Evolutionary conservation across 2,113 vertebrate species (phyloP), one percentile per base, ranked within the genome.

Genomic region (Ageneiosus marmoratus): DNA sequence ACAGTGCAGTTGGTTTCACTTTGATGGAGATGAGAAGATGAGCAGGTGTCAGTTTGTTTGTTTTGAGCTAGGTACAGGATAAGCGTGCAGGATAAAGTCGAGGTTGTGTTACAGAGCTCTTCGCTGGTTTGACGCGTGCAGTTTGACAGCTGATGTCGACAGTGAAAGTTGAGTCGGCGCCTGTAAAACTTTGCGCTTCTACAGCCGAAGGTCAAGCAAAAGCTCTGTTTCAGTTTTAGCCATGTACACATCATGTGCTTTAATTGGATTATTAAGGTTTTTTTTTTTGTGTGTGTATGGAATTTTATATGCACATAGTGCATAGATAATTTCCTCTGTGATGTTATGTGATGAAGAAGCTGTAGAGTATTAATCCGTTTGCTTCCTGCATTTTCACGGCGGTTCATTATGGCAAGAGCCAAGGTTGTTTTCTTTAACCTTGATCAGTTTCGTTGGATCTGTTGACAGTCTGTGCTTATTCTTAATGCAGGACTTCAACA

Each of bases 381-480:
- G 41, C 53, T 80, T 83, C 62, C 51, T 70, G 65, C 48, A 58
- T 83, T 85, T 80, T 65, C 53, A 58, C 29, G 11, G 44, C 20
- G 32, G 48, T 29, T 83, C 6, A 50, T 80, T 13, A 50, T 80
- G 80, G 82, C 78, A 58, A 69, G 91, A 69, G 93, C 94, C 94
- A 97, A 96, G 96, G 96, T 96, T 97, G 90, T 93, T 92, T 89
- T 90, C 72, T 91, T 92, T 93, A 97, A 96, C 96, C 96, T 97
- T 96, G 94, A 88, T 87, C 81, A 80, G 20, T 87, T 92, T 94
- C 90, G 85, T 92, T 37, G 37, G 74, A 16, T 76, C 16, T 24
- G 53, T 48, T 60, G 10, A 79, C 37, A 15, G 12, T 78, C 20
- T 51, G 60, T 58, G 41, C 51, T 15, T 62, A 55, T 86, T 79